Percentiles rank a stretch among this genome's conserved stretches.
Conservation (phyloP, 2,888 invertebrate species). For the Timema cristinae region DNA sequence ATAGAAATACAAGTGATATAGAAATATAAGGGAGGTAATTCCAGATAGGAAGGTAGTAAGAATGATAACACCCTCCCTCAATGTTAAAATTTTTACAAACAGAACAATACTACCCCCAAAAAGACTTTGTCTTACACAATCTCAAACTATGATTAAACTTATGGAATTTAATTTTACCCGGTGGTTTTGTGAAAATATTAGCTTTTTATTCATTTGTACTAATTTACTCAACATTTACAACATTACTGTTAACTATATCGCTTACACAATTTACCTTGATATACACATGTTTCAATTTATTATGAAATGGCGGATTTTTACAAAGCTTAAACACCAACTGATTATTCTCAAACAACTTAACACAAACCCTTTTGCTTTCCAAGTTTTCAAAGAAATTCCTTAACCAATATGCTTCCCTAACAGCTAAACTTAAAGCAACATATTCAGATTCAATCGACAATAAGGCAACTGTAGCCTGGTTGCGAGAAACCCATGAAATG, state of each 20-base stretch:
- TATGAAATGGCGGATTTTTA: neutral
- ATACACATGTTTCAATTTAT: neutral
- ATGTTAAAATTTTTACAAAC: slow-evolving; percentile 2
- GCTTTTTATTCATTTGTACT: neutral
- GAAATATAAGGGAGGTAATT: too few species aligned
- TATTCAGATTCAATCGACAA: slow-evolving; percentile 5
- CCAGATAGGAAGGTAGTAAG: too few species aligned
- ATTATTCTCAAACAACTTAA: neutral
- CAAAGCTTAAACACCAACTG: neutral
- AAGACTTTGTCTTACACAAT: neutral
- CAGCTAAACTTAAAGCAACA: neutral
- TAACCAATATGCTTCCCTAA: neutral
- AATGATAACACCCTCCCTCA: neutral
- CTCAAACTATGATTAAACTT: neutral
- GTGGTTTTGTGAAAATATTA: neutral
- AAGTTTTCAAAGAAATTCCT: neutral
- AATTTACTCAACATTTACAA: neutral
- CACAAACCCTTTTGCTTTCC: neutral
- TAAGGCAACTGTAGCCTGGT: neutral
- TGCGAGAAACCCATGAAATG: neutral
- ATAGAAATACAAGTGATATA: too few species aligned
- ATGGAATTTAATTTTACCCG: neutral
- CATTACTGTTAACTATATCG: neutral
- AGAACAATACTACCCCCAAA: slow-evolving; percentile 8
- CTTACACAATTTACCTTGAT: neutral